These are phyloP conservation scores for Digitonthophagus gazella DNA, from an alignment of 2,888 invertebrate genomes.

Conservation along the genomic window DNA sequence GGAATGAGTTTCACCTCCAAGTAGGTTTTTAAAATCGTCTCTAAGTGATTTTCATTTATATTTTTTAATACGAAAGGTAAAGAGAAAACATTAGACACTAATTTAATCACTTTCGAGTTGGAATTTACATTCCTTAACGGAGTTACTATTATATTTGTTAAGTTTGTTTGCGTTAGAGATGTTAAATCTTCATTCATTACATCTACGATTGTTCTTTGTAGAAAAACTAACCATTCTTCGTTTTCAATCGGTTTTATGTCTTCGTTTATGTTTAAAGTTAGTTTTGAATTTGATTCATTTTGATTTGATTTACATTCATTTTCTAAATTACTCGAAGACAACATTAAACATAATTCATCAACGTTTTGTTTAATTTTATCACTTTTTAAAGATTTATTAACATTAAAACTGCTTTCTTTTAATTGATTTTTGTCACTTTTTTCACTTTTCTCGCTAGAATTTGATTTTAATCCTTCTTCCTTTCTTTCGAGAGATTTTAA, in stretches of 20 bases:
- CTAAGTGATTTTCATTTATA: conserved; percentile 48
- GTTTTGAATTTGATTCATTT: background rate
- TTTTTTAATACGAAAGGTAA: conserved; percentile 61
- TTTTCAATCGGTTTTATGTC: conserved; percentile 69
- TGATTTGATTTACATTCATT: background rate
- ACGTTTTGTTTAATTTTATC: background rate
- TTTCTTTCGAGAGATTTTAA: background rate
- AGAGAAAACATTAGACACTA: conserved; percentile 63
- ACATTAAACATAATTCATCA: background rate
- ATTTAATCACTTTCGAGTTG: conserved; percentile 61
- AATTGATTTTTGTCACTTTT: background rate
- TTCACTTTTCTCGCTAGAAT: background rate
- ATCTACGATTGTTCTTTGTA: conserved; percentile 79
- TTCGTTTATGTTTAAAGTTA: conserved; percentile 38
- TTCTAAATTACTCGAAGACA: background rate
- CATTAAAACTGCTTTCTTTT: background rate
- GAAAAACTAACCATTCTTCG: conserved; percentile 84
- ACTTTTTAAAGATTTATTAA: background rate
- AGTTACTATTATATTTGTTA: conserved; percentile 58
- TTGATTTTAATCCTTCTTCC: background rate
- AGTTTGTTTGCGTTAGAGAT: conserved; percentile 68
- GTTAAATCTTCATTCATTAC: conserved; percentile 76
- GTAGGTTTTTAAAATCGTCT: conserved; percentile 62
- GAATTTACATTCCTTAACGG: conserved; percentile 65
- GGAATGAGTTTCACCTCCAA: conserved; percentile 78